Percentiles rank a stretch among this genome's conserved stretches.
phyloP scores from a whole-genome alignment of 30 jellyfish, hydroid and myxozoan genomes.

The Phacellophora camtschatica region DNA sequence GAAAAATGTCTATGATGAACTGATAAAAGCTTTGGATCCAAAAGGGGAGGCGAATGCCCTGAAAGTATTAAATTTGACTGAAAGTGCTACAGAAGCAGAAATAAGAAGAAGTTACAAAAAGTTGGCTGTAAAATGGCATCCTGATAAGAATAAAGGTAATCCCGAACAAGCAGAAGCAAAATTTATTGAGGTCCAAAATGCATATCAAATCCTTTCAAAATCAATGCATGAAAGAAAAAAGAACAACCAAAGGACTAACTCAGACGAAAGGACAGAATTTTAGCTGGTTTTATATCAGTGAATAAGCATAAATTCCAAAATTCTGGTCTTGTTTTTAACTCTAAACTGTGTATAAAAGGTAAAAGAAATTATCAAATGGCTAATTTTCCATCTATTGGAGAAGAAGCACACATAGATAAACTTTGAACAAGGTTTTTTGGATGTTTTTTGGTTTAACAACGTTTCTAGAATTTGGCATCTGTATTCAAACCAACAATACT shows the following conservation, averaged over 20 bases:
- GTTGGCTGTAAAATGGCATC: conserved; percentile 92
- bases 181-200: conserved; percentile 92
- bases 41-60: conserved; percentile 95
- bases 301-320: too few relatives aligned
- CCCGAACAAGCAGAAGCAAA: conserved; percentile 74
- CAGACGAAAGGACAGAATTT: conserved; percentile 78
- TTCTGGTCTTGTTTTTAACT: too few relatives aligned
- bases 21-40: conserved; percentile 93
- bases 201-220: conserved; percentile 76
- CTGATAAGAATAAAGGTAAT: conserved; percentile 80
- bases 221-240: conserved; percentile 52
- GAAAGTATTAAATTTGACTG: conserved; percentile 79
- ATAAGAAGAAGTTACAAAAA: conserved; percentile 72
- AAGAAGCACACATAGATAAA: too few relatives aligned
- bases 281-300: too few relatives aligned
- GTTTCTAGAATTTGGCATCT: too few relatives aligned
- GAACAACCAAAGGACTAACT: conserved; percentile 31
- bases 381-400: too few relatives aligned
- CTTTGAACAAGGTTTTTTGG: too few relatives aligned
- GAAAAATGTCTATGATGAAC: conserved; percentile 91
- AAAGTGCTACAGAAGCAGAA: conserved; percentile 81
- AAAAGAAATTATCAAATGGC: too few relatives aligned
- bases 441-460: too few relatives aligned
- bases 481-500: too few relatives aligned
- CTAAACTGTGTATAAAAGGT: too few relatives aligned